Evolutionary conservation across 1,140 invertebrate species (phyloP).

Genomic region (Drosophila burlai): DNA sequence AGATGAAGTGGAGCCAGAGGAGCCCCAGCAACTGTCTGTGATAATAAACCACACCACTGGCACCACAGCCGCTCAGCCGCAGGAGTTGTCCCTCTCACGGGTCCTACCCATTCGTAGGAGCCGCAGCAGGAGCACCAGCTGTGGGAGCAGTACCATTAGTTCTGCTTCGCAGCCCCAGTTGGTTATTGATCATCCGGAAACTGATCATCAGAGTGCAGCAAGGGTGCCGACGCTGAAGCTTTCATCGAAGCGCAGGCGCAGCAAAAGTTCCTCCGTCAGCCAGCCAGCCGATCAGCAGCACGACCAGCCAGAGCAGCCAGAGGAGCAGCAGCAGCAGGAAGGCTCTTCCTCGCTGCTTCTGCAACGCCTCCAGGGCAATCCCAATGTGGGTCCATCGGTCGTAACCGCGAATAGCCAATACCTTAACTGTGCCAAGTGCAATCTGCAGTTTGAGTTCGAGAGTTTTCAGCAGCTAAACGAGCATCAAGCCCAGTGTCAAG

Average conservation of each 20-base stretch:
- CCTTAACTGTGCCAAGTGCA: conserved; percentile 61
- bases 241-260: conserved; percentile 36
- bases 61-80: not conserved
- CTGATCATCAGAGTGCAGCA: conserved; percentile 50
- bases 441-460: conserved; percentile 85
- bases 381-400: conserved; percentile 3
- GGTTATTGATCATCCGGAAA: conserved; percentile 74
- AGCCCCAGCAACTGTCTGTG: conserved; percentile 58
- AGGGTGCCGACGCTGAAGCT: conserved; percentile 25
- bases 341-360: conserved; percentile 55
- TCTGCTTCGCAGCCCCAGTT: conserved; percentile 69
- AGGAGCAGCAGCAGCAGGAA: not conserved
- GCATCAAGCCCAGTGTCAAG: conserved; percentile 38
- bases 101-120: conserved; percentile 30
- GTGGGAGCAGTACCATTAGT: conserved; percentile 60
- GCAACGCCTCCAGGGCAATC: conserved; percentile 66
- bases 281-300: conserved; percentile 4
- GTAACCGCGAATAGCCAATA: conserved; percentile 10
- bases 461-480: conserved; percentile 53
- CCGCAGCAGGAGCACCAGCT: conserved; percentile 29
- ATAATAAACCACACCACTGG: conserved; percentile 54
- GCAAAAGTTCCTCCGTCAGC: conserved; percentile 44
- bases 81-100: not conserved
- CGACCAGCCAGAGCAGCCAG: conserved; percentile 1
- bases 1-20: conserved; percentile 5